phyloP scores from a whole-genome alignment of 2,113 vertebrate genomes.

The Colossoma macropomum region DNA sequence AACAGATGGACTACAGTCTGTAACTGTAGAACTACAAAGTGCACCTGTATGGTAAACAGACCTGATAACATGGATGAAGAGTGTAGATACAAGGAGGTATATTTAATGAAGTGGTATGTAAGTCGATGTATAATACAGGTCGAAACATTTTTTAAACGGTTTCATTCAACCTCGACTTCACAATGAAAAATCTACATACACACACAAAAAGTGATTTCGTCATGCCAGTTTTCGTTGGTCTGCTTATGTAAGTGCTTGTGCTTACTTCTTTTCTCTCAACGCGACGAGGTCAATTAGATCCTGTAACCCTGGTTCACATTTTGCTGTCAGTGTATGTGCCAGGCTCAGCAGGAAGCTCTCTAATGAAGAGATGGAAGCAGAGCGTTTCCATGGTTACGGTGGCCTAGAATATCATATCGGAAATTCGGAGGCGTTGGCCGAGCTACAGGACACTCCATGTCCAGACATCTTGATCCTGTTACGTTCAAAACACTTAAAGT shows the following conservation, averaged over 20 bases:
- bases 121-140: not conserved
- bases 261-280: slow-evolving; percentile 1
- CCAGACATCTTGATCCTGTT: not conserved
- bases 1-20: no score
- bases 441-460: not conserved
- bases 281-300: not conserved
- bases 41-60: no score
- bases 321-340: not conserved
- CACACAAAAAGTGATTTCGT: not conserved
- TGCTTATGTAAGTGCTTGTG: slow-evolving; percentile 20
- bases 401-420: not conserved
- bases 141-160: not conserved
- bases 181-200: not conserved
- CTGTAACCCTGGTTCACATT: not conserved
- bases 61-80: no score
- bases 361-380: not conserved
- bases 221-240: not conserved
- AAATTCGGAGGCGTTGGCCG: not conserved
- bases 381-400: slow-evolving; percentile 34
- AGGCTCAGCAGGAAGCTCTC: not conserved
- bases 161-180: not conserved
- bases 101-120: no score
- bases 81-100: no score
- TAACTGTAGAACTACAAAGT: no score
- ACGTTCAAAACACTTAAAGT: not conserved